Conservation (phyloP, 2,797 vertebrate species). For the Chloroceryle amazona region DNA sequence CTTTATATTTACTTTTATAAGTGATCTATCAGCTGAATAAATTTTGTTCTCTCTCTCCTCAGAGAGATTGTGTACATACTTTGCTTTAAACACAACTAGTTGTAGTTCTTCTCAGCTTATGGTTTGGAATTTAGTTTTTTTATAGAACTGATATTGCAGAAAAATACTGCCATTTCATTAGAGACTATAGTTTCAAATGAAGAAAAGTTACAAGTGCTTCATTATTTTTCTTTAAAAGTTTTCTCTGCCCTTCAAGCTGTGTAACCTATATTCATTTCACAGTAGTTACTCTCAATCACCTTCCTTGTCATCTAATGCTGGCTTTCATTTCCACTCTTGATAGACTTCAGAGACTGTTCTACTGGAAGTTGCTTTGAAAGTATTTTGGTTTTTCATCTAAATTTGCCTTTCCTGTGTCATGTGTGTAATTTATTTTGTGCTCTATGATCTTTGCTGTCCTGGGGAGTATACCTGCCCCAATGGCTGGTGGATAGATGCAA, state of each 20-base stretch:
- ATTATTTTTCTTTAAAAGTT: background rate
- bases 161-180: background rate
- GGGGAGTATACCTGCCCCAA: background rate
- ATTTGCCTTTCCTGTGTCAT: background rate
- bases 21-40: background rate
- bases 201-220: background rate
- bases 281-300: conserved; percentile 13
- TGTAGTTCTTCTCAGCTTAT: background rate
- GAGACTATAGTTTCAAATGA: background rate
- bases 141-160: background rate
- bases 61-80: background rate
- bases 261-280: background rate
- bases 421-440: background rate
- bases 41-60: background rate
- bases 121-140: background rate
- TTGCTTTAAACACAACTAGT: background rate
- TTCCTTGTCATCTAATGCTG: background rate
- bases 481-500: background rate
- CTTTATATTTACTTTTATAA: conserved; percentile 29
- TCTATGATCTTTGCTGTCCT: conserved; percentile 8
- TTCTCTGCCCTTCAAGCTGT: background rate
- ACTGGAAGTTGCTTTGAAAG: conserved; percentile 36
- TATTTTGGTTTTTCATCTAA: conserved; percentile 6
- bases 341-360: conserved; percentile 18
- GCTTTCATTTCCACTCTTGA: conserved; percentile 46